Evolutionary conservation across 1,140 invertebrate species (phyloP).

Genomic region (Drosophila orena): DNA sequence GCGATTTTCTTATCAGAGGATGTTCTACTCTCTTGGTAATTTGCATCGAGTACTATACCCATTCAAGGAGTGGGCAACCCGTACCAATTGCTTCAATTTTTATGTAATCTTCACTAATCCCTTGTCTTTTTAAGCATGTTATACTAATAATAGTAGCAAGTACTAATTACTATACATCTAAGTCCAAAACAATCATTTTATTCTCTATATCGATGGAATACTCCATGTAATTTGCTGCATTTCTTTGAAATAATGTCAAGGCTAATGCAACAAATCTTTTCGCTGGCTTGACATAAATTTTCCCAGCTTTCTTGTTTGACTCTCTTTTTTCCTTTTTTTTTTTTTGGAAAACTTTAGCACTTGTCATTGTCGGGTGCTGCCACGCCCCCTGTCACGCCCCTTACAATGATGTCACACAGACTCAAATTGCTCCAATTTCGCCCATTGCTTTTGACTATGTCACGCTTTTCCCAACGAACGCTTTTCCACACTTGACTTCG

Average conservation of each 20-base stretch:
- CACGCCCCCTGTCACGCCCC: constrained; percentile 20
- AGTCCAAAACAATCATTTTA: neutral
- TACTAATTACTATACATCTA: neutral
- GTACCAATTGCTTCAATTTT: neutral
- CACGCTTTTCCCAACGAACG: constrained; percentile 59
- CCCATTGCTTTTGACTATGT: constrained; percentile 52
- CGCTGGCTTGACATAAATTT: constrained; percentile 18
- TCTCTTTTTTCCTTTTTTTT: neutral
- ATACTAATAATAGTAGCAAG: too few relatives aligned
- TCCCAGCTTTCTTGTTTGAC: constrained; percentile 5
- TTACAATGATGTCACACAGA: constrained; percentile 61
- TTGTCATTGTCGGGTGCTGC: constrained; percentile 32
- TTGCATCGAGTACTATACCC: neutral
- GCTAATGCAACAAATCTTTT: constrained; percentile 31
- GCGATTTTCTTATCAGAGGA: constrained; percentile 33
- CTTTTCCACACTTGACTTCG: constrained; percentile 39
- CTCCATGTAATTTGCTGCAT: constrained; percentile 15
- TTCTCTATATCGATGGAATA: neutral
- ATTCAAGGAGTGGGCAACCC: neutral
- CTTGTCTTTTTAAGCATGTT: too few relatives aligned
- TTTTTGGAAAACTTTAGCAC: constrained; percentile 24
- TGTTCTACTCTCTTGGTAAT: constrained; percentile 8
- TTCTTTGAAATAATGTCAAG: constrained; percentile 46
- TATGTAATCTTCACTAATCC: neutral
- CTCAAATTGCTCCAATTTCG: constrained; percentile 51